Evolutionary conservation across 2,113 vertebrate genomes (phyloP).

Genomic region (Neotoma lepida): DNA sequence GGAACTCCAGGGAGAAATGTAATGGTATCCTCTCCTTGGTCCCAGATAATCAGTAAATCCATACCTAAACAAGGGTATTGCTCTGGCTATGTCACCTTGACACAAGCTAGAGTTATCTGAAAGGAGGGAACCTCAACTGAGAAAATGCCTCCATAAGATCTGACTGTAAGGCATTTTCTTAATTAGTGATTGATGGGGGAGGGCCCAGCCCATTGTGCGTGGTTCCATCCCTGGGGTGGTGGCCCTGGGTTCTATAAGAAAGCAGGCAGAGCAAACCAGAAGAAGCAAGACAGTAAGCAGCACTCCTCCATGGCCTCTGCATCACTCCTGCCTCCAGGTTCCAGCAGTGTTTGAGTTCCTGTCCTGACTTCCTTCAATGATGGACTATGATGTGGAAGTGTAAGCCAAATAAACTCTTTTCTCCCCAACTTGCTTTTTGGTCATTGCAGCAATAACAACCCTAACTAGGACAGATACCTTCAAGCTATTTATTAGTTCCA

Average conservation of each 20-base stretch:
- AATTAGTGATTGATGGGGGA: background rate
- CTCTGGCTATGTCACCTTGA: background rate
- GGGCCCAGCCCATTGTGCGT: background rate
- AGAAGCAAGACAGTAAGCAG: background rate
- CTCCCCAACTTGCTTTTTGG: background rate
- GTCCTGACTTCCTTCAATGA: background rate
- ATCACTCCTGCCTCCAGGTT: background rate
- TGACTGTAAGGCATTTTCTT: background rate
- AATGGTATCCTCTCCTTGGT: background rate
- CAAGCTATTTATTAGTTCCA: background rate
- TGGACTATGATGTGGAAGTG: background rate
- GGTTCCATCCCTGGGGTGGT: background rate
- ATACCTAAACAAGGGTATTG: background rate
- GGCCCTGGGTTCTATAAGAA: background rate
- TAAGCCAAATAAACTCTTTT: background rate
- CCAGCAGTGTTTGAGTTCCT: background rate
- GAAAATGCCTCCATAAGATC: background rate
- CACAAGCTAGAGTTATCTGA: background rate
- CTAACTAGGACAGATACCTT: background rate
- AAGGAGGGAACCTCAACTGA: background rate
- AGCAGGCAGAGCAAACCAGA: background rate
- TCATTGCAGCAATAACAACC: background rate
- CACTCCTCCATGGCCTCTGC: background rate
- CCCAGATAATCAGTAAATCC: constrained; percentile 10
- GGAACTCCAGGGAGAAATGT: background rate